Base-by-base conservation (phyloP, 2,113 vertebrate genomes). In the Eubucco bourcierii region DNA sequence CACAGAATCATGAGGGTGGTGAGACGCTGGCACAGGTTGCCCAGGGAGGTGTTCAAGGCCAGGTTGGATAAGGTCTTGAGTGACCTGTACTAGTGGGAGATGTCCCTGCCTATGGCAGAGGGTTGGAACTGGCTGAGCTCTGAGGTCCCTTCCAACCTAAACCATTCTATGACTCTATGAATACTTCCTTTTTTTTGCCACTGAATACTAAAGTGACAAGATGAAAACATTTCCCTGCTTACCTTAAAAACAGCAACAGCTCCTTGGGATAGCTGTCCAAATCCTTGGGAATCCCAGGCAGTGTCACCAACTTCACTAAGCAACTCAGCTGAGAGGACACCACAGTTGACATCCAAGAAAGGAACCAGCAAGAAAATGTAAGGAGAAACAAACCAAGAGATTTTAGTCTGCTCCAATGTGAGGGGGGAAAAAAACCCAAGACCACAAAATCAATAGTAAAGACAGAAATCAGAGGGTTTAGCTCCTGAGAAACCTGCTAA, bases 231-330 rank as follows among this genome's bases (percentile, higher is more conserved):
- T 2, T 44, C 39, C 31, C 28, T 2, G 14, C 47, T 67, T 84
- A 97, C 97, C 96, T 97, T 29, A 97, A 78, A 93, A 97, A 97
- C 29, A 96, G 84, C 75, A 96, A 9, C 13, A 97, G 41, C 4
- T 97, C 97, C 33, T 27, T 52, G 4, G 96, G 97, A 46, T 97
- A 96, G 39, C 8, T 55, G 7, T 97, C 93, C 66, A 95, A 87
- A 73, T 97, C 96, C 80, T 92, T 0, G 2, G 90, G 94, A 60
- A 78, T 56, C 0, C 95, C 93, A 2, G 61, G 41, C 52, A 91
- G 82, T 0, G 76, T 94, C 73, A 98, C 74, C 59, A 84, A 44
- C 58, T 20, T 93, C 29, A 88, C 94, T 41, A 98, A 73, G 81
- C 97, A 98, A 7, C 88, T 95, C 90, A 98, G 90, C 97, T 97